These are phyloP conservation scores for Scaptomyza polygonia DNA, from an alignment of 2,888 invertebrate genomes.

Conservation along the genomic window DNA sequence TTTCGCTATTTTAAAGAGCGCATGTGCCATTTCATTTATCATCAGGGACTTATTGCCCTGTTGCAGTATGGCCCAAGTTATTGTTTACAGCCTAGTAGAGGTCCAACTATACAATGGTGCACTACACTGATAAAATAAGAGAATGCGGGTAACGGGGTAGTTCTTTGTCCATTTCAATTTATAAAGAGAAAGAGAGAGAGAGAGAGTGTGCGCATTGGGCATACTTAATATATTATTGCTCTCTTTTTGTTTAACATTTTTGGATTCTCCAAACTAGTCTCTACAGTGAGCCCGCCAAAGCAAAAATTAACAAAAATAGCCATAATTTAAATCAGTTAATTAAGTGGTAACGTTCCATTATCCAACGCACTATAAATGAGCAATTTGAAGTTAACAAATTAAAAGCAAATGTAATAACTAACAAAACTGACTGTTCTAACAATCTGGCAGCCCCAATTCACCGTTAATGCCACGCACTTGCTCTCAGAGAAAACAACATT, in stretches of 20 bases:
- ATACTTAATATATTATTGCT: slow-evolving; percentile 12
- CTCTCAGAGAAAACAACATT: slow-evolving; percentile 12
- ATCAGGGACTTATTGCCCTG: slow-evolving; percentile 24
- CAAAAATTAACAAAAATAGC: background rate
- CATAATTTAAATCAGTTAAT: background rate
- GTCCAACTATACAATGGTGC: slow-evolving; percentile 27
- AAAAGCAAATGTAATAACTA: background rate
- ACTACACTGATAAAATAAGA: slow-evolving; percentile 20
- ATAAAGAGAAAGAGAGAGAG: slow-evolving; percentile 8
- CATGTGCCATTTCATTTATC: slow-evolving; percentile 29
- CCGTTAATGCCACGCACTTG: slow-evolving; percentile 9
- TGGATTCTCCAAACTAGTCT: slow-evolving; percentile 30
- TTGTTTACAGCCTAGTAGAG: slow-evolving; percentile 34
- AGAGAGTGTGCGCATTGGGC: slow-evolving; percentile 40
- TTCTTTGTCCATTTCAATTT: background rate
- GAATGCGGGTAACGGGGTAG: slow-evolving; percentile 2
- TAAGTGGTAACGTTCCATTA: background rate
- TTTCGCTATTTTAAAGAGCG: slow-evolving; percentile 22
- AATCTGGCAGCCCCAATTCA: slow-evolving; percentile 9
- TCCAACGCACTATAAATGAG: background rate
- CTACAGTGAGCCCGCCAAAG: slow-evolving; percentile 31
- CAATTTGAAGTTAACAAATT: background rate
- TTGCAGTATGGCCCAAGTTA: slow-evolving; percentile 34
- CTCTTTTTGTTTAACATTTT: slow-evolving; percentile 51
- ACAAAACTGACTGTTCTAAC: background rate